A percentile compares a stretch with the other conserved stretches of the same genome.
phyloP scores from a whole-genome alignment of 2,797 vertebrate genomes.

The Lithobates pipiens region DNA sequence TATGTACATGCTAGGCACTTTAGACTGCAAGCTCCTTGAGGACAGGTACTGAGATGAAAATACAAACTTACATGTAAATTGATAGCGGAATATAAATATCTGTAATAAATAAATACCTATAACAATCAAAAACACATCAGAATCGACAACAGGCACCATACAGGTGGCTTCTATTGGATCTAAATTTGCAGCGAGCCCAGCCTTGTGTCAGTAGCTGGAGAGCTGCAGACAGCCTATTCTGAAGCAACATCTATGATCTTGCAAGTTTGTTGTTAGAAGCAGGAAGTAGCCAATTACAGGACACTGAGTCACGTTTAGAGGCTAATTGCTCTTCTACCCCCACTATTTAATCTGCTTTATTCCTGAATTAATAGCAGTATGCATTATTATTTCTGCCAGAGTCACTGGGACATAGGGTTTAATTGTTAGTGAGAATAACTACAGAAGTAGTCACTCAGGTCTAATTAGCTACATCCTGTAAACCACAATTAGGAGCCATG shows the following conservation, averaged over 20 bases:
- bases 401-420: slow-evolving; percentile 1
- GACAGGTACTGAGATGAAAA: too few relatives aligned
- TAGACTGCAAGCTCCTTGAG: too few relatives aligned
- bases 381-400: slow-evolving; percentile 25
- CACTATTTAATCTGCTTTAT: slow-evolving; percentile 50
- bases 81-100: too few relatives aligned
- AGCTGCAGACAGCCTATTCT: too few relatives aligned
- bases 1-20: too few relatives aligned
- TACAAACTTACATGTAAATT: too few relatives aligned
- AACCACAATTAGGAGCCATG: slow-evolving; percentile 42
- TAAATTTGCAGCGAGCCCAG: too few relatives aligned
- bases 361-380: slow-evolving; percentile 39
- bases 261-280: slow-evolving; percentile 4
- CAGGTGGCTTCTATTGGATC: too few relatives aligned
- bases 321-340: slow-evolving; percentile 43
- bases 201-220: too few relatives aligned
- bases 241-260: slow-evolving; percentile 11
- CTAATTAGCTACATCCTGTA: slow-evolving; percentile 51
- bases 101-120: too few relatives aligned
- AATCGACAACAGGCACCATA: too few relatives aligned
- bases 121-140: too few relatives aligned
- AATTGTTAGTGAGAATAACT: slow-evolving; percentile 18
- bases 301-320: slow-evolving; percentile 36
- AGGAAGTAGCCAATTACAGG: slow-evolving; percentile 45
- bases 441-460: slow-evolving; percentile 46